Conservation (phyloP, 2,888 invertebrate species). For the Ditylenchus weischeri region DNA sequence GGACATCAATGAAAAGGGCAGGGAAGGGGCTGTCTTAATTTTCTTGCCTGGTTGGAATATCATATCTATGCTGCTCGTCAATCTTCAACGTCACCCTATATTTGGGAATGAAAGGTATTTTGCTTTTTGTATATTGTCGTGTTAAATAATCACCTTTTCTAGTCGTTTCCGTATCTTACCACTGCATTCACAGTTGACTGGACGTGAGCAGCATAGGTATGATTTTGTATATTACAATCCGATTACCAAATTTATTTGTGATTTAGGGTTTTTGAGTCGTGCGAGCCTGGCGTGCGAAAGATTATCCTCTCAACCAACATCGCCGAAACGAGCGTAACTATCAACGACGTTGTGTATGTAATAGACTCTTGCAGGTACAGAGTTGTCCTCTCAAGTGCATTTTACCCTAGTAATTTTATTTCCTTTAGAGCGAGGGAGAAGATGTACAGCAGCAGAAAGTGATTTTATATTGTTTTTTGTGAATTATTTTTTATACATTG, state of each 20-base stretch:
- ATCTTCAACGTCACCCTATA: conserved; percentile 18
- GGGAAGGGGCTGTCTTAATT: conserved; percentile 81
- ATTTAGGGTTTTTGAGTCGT: conserved; percentile 56
- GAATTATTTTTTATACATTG: too few relatives aligned
- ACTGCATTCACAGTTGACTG: conserved; percentile 92
- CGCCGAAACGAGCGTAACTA: conserved; percentile 95
- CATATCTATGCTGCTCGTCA: conserved; percentile 64
- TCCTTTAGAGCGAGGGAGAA: conserved; percentile 79
- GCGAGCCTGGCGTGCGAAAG: conserved; percentile 71
- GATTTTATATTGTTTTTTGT: too few relatives aligned
- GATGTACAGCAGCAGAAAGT: conserved; percentile 71
- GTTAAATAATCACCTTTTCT: too few relatives aligned
- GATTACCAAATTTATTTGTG: background rate
- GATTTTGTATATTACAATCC: too few relatives aligned
- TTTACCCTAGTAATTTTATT: too few relatives aligned
- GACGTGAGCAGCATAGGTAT: conserved; percentile 76
- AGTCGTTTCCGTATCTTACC: conserved; percentile 75
- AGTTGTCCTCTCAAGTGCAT: too few relatives aligned
- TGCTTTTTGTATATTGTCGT: too few relatives aligned
- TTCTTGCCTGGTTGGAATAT: conserved; percentile 96
- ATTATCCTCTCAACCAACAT: conserved; percentile 95
- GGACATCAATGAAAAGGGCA: conserved; percentile 62
- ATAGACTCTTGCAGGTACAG: conserved; percentile 81
- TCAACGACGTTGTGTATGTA: conserved; percentile 95
- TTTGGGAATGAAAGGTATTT: conserved; percentile 7